A percentile compares a stretch with the other conserved stretches of the same genome.
Evolutionary conservation across 2,797 vertebrate genomes (phyloP).

Genomic region (Morelia viridis): DNA sequence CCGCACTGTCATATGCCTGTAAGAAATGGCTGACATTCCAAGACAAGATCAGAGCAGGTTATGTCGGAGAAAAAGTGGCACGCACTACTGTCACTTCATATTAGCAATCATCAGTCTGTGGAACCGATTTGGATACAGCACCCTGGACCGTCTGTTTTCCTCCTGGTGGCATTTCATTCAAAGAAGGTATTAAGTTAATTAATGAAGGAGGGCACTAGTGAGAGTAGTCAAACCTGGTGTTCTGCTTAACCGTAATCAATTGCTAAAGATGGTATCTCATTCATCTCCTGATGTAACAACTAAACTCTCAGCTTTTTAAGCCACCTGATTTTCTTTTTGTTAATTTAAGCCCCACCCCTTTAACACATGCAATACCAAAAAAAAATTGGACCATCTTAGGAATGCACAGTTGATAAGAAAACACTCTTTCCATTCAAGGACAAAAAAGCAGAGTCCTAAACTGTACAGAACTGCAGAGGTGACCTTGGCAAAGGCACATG

Average conservation of each 20-base stretch:
- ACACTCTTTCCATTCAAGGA: not conserved
- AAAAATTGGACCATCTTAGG: not conserved
- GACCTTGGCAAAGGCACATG: not conserved
- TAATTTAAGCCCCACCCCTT: not conserved
- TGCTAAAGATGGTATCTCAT: not conserved
- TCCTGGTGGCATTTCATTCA: not conserved
- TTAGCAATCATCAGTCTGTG: not conserved
- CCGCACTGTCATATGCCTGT: not conserved
- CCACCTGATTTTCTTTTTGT: not conserved
- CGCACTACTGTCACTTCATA: not conserved
- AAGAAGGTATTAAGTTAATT: not conserved
- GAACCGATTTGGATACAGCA: not conserved
- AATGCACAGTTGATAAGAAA: too few relatives aligned
- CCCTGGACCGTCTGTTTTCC: accelerated
- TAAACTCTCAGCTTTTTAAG: not conserved
- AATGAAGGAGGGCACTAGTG: not conserved
- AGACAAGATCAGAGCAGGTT: not conserved
- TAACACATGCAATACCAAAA: not conserved
- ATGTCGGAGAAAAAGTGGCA: not conserved
- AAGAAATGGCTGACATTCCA: not conserved
- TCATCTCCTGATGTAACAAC: not conserved
- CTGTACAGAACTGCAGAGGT: not conserved
- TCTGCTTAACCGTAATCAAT: not conserved
- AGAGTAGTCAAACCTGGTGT: not conserved
- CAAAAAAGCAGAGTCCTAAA: not conserved